Evolutionary conservation across 2,888 invertebrate species (phyloP), one percentile per base, ranked within the genome.

Genomic region (Aphodius granarius): DNA sequence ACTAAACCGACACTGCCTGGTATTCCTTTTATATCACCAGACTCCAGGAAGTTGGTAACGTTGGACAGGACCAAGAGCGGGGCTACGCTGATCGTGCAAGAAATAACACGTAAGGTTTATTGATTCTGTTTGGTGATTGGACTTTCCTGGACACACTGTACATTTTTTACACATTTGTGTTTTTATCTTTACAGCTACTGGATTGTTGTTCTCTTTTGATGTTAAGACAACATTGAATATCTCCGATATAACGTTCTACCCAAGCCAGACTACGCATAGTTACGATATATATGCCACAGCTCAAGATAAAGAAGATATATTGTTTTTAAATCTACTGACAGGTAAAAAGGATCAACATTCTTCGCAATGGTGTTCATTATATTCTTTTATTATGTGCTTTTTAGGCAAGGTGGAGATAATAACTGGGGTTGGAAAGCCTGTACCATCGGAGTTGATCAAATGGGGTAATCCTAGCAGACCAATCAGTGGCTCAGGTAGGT

Each of bases 381-480:
- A 17, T 15, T 13, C 1, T 23, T 17, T 15, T 13, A 2, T 23
- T 17, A 43, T 15, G n/a, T 71, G 4, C 20, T 63, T 84, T 80
- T 18, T 86, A 91, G 92, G 92, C 19, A 93, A 93, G 89, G 93
- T 94, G 65, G 93, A 93, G 85, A 92, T 93, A 88, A 92, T 94
- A 80, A 92, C 93, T 63, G 94, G 94, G 78, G 91, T 92, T 71
- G 92, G 92, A 9, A 89, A 89, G 82, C 91, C 92, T 13, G 89
- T 91, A 86, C 87, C 90, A 16, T 84, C 89, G 9, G 85, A 87
- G 76, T 82, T 90, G 75, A 89, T 90, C 73, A 89, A 90, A 83
- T 93, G 93, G 92, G 90, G 89, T 75, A 91, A 91, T 82, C 91
- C 92, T 16, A 91, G 91, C 83, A 88, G 93, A 81, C 91, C 91